These are phyloP conservation scores for Thymelicus sylvestris DNA, from an alignment of 2,888 invertebrate species.

Conservation along the genomic window DNA sequence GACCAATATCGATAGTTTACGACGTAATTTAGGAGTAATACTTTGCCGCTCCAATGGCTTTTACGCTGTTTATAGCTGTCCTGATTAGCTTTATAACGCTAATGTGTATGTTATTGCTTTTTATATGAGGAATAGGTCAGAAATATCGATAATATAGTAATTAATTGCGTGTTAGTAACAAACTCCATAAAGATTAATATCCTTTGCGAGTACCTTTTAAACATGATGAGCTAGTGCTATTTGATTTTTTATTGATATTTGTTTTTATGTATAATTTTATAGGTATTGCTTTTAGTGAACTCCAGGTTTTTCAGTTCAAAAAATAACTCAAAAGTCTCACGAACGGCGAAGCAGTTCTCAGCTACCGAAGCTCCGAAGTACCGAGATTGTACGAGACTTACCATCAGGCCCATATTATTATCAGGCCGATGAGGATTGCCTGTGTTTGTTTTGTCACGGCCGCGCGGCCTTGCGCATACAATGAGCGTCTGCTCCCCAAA, in stretches of 20 bases:
- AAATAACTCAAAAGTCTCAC: not conserved
- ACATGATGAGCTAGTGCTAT: too few species aligned
- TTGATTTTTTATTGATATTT: too few species aligned
- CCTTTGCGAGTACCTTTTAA: too few species aligned
- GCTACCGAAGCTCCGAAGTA: not conserved
- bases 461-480: not conserved
- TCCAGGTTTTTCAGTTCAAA: not conserved
- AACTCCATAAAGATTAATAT: too few species aligned
- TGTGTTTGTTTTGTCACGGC: slow-evolving; percentile 3
- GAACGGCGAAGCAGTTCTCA: not conserved
- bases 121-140: slow-evolving; percentile 14
- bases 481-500: not conserved
- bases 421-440: too few species aligned
- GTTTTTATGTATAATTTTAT: too few species aligned
- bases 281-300: too few species aligned
- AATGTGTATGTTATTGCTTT: slow-evolving; percentile 21
- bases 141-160: slow-evolving; percentile 3
- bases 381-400: too few species aligned
- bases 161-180: not conserved
- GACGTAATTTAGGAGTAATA: slow-evolving; percentile 14
- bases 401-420: too few species aligned
- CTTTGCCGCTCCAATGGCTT: slow-evolving; percentile 15
- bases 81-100: slow-evolving; percentile 24
- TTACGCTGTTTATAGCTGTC: slow-evolving; percentile 19
- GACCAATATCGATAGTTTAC: slow-evolving; percentile 18